Evolutionary conservation across 2,113 vertebrate species (phyloP).

Genomic region (Anarhynchus alexandrinus): DNA sequence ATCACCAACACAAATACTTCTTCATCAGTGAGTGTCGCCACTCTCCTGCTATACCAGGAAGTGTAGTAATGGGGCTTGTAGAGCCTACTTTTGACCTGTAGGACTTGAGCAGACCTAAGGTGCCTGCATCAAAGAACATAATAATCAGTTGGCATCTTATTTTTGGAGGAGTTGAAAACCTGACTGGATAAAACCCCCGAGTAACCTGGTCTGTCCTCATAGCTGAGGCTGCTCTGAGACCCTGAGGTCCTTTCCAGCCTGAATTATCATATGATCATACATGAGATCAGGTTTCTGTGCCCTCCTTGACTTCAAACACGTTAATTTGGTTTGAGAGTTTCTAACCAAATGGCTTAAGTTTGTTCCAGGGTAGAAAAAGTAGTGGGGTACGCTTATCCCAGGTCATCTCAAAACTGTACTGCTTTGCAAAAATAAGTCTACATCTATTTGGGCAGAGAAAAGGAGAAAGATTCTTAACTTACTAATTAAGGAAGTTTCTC

Average conservation of each 20-base stretch:
- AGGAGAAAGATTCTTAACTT: neutral
- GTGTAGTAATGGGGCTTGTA: neutral
- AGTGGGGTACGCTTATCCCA: neutral
- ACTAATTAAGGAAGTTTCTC: neutral
- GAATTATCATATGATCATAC: neutral
- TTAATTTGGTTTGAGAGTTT: neutral
- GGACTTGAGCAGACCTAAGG: neutral
- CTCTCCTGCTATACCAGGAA: neutral
- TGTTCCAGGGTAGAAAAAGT: neutral
- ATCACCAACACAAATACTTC: constrained; percentile 85
- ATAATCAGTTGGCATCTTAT: neutral
- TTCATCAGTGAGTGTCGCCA: constrained; percentile 76
- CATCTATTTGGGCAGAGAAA: neutral
- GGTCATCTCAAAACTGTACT: neutral
- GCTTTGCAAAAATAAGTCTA: neutral
- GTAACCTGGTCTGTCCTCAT: neutral
- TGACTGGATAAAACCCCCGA: neutral
- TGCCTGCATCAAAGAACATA: neutral
- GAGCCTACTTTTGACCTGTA: neutral
- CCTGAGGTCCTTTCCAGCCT: neutral
- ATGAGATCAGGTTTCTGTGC: neutral
- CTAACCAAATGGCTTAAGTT: neutral
- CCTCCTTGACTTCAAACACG: neutral
- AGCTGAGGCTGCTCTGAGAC: neutral
- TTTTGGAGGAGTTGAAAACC: neutral